Conservation (phyloP, 2,888 invertebrate species). For the Prenolepis imparis region DNA sequence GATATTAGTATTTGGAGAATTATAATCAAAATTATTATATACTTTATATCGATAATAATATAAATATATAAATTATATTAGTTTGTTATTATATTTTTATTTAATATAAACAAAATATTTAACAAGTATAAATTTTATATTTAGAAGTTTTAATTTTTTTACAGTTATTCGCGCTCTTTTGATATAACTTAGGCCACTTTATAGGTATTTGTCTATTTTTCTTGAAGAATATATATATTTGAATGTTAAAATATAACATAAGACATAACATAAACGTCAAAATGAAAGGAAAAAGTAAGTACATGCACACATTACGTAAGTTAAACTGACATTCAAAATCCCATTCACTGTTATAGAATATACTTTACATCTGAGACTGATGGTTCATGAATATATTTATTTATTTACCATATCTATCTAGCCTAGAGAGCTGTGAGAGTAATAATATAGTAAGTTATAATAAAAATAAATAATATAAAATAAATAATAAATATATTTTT, state of each 20-base stretch:
- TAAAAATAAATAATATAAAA: no score
- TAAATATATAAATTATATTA: no score
- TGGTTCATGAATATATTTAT: background rate
- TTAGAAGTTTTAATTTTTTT: background rate
- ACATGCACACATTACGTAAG: background rate
- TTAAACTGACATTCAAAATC: slow-evolving; percentile 26
- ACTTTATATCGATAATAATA: no score
- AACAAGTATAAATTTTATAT: no score
- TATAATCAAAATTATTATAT: no score
- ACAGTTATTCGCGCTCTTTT: background rate
- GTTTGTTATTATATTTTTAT: no score
- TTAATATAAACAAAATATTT: no score
- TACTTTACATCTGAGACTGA: no score
- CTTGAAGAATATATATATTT: background rate
- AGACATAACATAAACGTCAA: background rate
- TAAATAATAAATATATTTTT: no score
- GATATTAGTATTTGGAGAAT: no score
- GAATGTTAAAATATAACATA: background rate
- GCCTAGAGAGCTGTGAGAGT: background rate
- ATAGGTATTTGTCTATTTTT: background rate
- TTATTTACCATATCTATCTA: background rate
- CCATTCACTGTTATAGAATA: background rate
- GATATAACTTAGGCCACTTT: background rate
- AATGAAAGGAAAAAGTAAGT: background rate
- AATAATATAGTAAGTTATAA: no score